Percentiles rank a stretch among this genome's conserved stretches.
phyloP scores from a whole-genome alignment of 1,140 invertebrate genomes.

The Drosophila repletoides region DNA sequence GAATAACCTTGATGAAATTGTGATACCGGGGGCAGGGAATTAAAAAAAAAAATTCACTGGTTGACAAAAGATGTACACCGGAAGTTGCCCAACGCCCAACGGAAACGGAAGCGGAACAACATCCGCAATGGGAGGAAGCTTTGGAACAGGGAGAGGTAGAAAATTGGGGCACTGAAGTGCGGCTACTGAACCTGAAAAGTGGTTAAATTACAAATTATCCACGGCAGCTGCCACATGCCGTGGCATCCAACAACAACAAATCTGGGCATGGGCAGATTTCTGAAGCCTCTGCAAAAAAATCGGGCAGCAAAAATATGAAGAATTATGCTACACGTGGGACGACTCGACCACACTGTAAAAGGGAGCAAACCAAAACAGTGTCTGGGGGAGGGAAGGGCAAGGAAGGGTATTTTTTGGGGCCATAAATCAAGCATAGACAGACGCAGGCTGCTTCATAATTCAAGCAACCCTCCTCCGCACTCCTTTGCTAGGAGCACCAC shows the following conservation, averaged over 20 bases:
- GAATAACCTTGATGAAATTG: neutral
- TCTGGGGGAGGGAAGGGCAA: neutral
- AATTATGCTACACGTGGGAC: slow-evolving; percentile 75
- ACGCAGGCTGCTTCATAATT: slow-evolving; percentile 52
- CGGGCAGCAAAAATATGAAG: slow-evolving; percentile 59
- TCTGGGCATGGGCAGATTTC: slow-evolving; percentile 54
- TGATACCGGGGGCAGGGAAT: too few relatives aligned
- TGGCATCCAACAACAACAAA: slow-evolving; percentile 14
- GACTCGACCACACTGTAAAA: neutral
- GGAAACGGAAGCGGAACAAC: slow-evolving; percentile 63
- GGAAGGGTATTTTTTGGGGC: neutral
- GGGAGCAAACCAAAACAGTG: too few relatives aligned
- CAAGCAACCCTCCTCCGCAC: slow-evolving; percentile 12
- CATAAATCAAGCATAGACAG: slow-evolving; percentile 54
- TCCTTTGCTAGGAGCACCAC: neutral
- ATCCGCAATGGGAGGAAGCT: slow-evolving; percentile 13
- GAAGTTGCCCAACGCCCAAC: slow-evolving; percentile 49
- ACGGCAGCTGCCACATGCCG: slow-evolving; percentile 67
- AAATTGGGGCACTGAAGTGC: slow-evolving; percentile 25
- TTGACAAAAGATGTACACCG: slow-evolving; percentile 39
- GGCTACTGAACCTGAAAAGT: slow-evolving; percentile 81
- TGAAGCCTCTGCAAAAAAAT: slow-evolving; percentile 44
- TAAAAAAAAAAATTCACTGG: slow-evolving; percentile 6
- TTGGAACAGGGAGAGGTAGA: neutral
- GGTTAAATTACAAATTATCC: slow-evolving; percentile 82